These are phyloP conservation scores for Heliangelus exortis DNA, from an alignment of 2,797 vertebrate genomes.

Conservation along the genomic window DNA sequence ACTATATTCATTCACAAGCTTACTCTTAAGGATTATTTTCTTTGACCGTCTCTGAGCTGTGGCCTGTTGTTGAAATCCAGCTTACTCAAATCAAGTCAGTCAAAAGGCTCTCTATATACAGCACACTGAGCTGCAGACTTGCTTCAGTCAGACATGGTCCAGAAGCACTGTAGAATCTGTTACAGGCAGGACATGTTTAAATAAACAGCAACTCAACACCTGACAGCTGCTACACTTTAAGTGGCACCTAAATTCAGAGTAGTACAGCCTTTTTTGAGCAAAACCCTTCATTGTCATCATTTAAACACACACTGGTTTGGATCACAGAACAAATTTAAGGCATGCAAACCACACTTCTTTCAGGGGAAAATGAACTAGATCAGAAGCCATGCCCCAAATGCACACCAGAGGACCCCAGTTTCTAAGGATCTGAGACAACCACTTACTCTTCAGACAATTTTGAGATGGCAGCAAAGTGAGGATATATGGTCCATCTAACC, in stretches of 20 bases:
- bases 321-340: not conserved
- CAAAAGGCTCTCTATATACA: not conserved
- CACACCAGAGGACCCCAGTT: rapidly evolving
- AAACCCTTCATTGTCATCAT: not conserved
- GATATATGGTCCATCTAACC: not conserved
- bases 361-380: not conserved
- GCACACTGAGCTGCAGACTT: not conserved
- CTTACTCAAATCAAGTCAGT: not conserved
- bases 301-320: not conserved
- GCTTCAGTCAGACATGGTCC: not conserved
- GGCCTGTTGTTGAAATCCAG: not conserved
- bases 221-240: not conserved
- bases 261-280: not conserved
- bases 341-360: not conserved
- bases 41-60: not conserved
- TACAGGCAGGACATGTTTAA: not conserved
- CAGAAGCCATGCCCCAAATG: rapidly evolving
- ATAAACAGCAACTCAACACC: not conserved
- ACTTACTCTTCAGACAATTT: not conserved
- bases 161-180: not conserved
- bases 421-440: not conserved
- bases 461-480: not conserved
- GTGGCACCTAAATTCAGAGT: not conserved
- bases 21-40: not conserved
- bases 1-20: not conserved